Evolutionary conservation across 2,888 invertebrate genomes (phyloP), one percentile per base, ranked within the genome.

Genomic region (Eilema caniola): DNA sequence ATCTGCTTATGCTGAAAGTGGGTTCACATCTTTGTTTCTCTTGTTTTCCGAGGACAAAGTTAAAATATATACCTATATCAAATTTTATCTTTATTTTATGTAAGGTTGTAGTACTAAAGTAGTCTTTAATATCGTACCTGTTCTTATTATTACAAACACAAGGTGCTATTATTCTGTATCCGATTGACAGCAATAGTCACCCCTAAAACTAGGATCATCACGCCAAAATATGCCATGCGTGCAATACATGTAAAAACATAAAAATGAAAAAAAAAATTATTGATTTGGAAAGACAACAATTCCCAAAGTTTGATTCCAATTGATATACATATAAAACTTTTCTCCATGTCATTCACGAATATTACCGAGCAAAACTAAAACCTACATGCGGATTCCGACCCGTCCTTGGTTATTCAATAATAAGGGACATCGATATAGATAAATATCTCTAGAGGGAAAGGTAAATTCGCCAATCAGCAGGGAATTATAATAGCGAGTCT

Each of bases 391-490:
- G 53, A 24, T 62, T 59, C 66, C 59, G 59, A 53, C 25, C 16
- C 53, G 72, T 67, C 69, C 66, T 69, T 71, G 69, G 66, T 77
- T 78, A 76, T 76, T 78, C 79, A 77, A 81, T 73, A 74, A 64
- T 69, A 62, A 57, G 37, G 57, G 56, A 65, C 64, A 71, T 71
- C 47, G 68, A 31, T 25, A 24, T 28, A 71, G 25, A 73, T 72
- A 76, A 71, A 81, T 77, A 72, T 71, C 69, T 80, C 67, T 69
- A 67, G 65, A 68, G 63, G 47, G 64, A 24, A 69, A 71, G 71
- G 73, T 73, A 78, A 78, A 78, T 78, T 78, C 71, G 60, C 75
- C 80, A 80, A 81, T 80, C 78, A 80, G 70, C 61, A 70, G 69
- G 65, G 75, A 75, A 74, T 81, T 73, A 75, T 69, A 74, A 73